Percentiles rank a stretch among this genome's conserved stretches.
These are phyloP conservation scores for Thaumatotibia leucotreta DNA, from an alignment of 1,140 invertebrate species.

Conservation along the genomic window DNA sequence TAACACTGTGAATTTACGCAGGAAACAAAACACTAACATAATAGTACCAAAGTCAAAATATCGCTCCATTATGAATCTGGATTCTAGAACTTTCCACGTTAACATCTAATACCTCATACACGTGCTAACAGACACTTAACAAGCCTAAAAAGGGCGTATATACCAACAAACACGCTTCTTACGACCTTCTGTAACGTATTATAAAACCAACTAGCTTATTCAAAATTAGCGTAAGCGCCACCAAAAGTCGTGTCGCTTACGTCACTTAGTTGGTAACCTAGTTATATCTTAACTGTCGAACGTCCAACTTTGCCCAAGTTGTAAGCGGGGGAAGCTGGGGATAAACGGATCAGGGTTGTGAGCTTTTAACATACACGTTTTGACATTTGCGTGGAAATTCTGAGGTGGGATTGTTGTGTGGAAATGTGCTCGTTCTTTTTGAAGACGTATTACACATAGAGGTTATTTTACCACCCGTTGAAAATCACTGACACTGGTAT, in stretches of 20 bases:
- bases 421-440: too few relatives aligned
- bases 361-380: neutral
- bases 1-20: too few relatives aligned
- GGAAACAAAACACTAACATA: too few relatives aligned
- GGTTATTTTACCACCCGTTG: too few relatives aligned
- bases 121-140: neutral
- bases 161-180: neutral
- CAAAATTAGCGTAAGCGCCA: too few relatives aligned
- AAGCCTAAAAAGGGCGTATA: neutral
- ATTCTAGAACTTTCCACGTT: neutral
- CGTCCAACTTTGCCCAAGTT: neutral
- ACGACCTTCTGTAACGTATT: too few relatives aligned
- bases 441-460: too few relatives aligned
- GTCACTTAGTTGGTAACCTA: neutral
- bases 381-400: neutral
- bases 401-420: neutral
- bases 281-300: neutral
- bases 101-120: neutral
- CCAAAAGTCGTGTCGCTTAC: neutral
- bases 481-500: too few relatives aligned
- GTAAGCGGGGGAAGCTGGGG: neutral
- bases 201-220: too few relatives aligned
- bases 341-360: neutral
- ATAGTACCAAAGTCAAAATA: too few relatives aligned
- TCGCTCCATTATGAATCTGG: too few relatives aligned